Base-by-base conservation (phyloP, 2,888 invertebrate genomes). In the Pyralis farinalis region DNA sequence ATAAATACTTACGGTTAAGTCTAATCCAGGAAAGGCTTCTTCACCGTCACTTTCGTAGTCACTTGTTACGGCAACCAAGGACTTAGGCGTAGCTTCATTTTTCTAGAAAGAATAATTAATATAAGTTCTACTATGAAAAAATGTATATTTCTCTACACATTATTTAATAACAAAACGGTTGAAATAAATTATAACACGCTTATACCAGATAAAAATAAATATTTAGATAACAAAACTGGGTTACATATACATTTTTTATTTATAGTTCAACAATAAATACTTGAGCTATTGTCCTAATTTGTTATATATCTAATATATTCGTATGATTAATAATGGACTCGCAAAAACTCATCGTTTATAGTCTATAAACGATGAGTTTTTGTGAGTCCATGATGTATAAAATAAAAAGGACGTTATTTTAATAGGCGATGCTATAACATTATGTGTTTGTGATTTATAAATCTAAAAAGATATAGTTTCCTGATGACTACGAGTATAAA, bases 41-140 rank as follows among this genome's bases (percentile, higher is more conserved):
- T 90, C 90, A 11, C 79, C 86, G 55, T 90, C 90, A 51, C 89
- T 90, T 47, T 90, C 90, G 51, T 78, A 79, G 50, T 90, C 89
- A 56, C 74, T 83, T 28, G 75, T 67, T 22, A 63, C 58, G 1
- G 75, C 49, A 33, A 76, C 58, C 41, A 68, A 73, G 11, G 59
- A 50, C 55, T 90, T 85, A 0, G 74, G 63, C 1, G 71, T 74
- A 40, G 64, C 69, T 45, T 83, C 84, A 11, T 71, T 69, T 49
- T 83, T 87, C 90, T 90, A 61, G 1, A 57, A 47, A 33, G 49
- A 44, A 37, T n/a, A 39, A 40, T 7, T 30, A 22, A 16, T n/a
- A n/a, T n/a, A n/a, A n/a, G n/a, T n/a, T n/a, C n/a, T n/a, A n/a
- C n/a, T n/a, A n/a, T n/a, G n/a, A n/a, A n/a, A n/a, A n/a, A n/a